These are phyloP conservation scores for Anguilla megastoma DNA, from an alignment of 2,797 vertebrate species.

Conservation along the genomic window DNA sequence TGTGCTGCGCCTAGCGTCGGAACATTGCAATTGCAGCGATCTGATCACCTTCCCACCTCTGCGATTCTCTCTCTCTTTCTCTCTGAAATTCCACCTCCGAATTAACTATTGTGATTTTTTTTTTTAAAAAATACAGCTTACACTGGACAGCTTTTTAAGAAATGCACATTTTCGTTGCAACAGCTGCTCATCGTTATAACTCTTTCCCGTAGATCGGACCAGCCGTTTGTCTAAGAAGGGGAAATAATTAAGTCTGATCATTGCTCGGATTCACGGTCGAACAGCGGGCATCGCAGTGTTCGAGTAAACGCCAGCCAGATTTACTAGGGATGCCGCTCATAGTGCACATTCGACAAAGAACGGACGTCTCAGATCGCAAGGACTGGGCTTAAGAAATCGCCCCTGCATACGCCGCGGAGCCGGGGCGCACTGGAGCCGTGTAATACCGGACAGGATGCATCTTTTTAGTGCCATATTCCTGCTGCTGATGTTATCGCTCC, in stretches of 20 bases:
- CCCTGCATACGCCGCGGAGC: slow-evolving; percentile 45
- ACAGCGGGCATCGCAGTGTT: slow-evolving; percentile 58
- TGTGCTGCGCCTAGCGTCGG: slow-evolving; percentile 72
- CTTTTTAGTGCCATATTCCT: slow-evolving; percentile 81
- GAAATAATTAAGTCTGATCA: slow-evolving; percentile 34
- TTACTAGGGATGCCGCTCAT: slow-evolving; percentile 72
- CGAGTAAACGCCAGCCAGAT: slow-evolving; percentile 46
- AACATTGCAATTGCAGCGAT: slow-evolving; percentile 66
- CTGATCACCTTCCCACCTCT: slow-evolving; percentile 72
- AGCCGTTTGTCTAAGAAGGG: not conserved
- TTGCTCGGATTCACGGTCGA: slow-evolving; percentile 54
- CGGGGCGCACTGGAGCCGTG: slow-evolving; percentile 60
- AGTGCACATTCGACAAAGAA: slow-evolving; percentile 64
- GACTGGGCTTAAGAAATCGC: slow-evolving; percentile 59
- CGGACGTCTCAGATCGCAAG: slow-evolving; percentile 54
- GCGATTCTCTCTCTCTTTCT: slow-evolving; percentile 47
- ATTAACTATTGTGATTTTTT: not conserved
- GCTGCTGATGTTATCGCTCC: slow-evolving; percentile 74
- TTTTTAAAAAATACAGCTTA: not conserved
- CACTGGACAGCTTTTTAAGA: not conserved
- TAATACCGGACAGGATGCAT: slow-evolving; percentile 73
- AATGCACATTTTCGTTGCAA: not conserved
- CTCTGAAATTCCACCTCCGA: not conserved
- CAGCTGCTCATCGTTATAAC: not conserved
- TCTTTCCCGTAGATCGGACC: not conserved